Base-by-base conservation (phyloP, 2,888 invertebrate species). In the Pycnomerus fuliginosus region DNA sequence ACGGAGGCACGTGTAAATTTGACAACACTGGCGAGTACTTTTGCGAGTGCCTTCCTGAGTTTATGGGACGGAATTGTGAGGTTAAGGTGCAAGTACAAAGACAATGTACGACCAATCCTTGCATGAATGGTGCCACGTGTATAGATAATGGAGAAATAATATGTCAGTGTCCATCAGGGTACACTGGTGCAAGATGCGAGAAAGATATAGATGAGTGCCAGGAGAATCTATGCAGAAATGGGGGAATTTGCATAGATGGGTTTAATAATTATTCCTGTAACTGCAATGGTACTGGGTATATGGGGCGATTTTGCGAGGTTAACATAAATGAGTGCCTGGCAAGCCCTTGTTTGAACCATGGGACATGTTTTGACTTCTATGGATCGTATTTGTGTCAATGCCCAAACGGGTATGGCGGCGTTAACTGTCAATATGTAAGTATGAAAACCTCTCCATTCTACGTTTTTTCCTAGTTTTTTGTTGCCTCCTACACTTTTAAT, bases 381-480 rank as follows among this genome's bases (percentile, higher is more conserved):
- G 90, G 90, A 8, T 77, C 84, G 34, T 92, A 82, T 64, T 75
- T 83, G 53, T 92, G 92, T 68, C 83, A 84, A 59, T 92, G 92
- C 70, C 76, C 76, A 38, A 76, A 80, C 7, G 89, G 89, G n/a
- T 91, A 84, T 74, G 84, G 83, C 39, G 92, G 92, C 15, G 80
- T 80, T 46, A 82, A 85, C 50, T 92, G 92, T 67, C 85, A 89
- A 62, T 74, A 76, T 65, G 83, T 83, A 60, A 70, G 72, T 66
- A n/a, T n/a, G n/a, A n/a, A n/a, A n/a, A n/a, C n/a, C n/a, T n/a
- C n/a, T n/a, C n/a, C n/a, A n/a, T n/a, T n/a, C n/a, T n/a, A n/a
- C n/a, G n/a, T n/a, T n/a, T n/a, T n/a, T n/a, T n/a, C n/a, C n/a
- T n/a, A n/a, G n/a, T n/a, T n/a, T n/a, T n/a, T n/a, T n/a, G n/a